Percentiles rank a stretch among this genome's conserved stretches.
Conservation (phyloP, 2,888 invertebrate species). For the Eulithis prunata region DNA sequence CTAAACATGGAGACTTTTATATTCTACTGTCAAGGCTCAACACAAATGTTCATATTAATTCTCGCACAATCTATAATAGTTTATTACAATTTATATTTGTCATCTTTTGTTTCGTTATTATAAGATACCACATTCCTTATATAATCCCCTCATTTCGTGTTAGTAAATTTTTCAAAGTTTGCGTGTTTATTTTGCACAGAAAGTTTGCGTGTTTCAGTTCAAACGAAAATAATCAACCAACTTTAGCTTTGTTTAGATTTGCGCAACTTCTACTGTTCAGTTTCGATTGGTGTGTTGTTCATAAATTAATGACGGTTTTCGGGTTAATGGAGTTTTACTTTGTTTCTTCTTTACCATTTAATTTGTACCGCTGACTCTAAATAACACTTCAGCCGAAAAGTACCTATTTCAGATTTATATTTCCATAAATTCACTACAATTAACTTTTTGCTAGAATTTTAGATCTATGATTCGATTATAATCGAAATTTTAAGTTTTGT, state of each 20-base stretch:
- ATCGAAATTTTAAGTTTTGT: conserved; percentile 40
- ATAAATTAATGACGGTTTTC: conserved; percentile 36
- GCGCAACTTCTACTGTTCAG: conserved; percentile 55
- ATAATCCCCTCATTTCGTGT: conserved; percentile 69
- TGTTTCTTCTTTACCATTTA: conserved; percentile 9
- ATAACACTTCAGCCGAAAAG: conserved; percentile 9
- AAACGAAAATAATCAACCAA: conserved; percentile 72
- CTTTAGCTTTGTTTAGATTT: conserved; percentile 61
- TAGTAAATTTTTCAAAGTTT: conserved; percentile 70
- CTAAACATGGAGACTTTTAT: conserved; percentile 57
- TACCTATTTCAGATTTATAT: conserved; percentile 13
- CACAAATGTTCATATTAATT: conserved; percentile 48
- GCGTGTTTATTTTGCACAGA: conserved; percentile 73
- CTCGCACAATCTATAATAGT: conserved; percentile 11
- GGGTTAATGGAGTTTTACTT: conserved; percentile 37
- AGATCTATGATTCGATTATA: conserved; percentile 32
- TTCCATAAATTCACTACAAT: conserved; percentile 21
- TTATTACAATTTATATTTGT: conserved; percentile 28
- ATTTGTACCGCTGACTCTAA: neutral
- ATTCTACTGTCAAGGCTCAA: conserved; percentile 41
- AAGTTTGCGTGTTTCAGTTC: conserved; percentile 69
- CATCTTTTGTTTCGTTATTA: conserved; percentile 55
- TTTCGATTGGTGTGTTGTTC: conserved; percentile 46
- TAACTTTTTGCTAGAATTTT: conserved; percentile 30
- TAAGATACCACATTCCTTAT: conserved; percentile 58